phyloP scores from a whole-genome alignment of 2,888 invertebrate species.

The Cheilosia impressa region DNA sequence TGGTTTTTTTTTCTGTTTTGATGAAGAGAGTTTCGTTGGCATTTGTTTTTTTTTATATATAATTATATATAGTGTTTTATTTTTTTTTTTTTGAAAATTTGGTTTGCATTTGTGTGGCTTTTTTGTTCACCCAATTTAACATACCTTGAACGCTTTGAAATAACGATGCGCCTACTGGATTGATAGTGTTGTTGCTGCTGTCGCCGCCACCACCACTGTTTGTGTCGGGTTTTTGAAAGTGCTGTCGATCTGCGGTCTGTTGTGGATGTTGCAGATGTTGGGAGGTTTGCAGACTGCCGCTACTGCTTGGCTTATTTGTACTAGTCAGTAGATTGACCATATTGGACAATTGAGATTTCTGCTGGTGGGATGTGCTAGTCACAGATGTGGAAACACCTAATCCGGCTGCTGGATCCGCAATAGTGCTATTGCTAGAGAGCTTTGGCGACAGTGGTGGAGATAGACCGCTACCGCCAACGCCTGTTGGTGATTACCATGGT shows the following conservation, averaged over 20 bases:
- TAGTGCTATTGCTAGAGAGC: conserved; percentile 10
- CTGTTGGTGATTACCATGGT: conserved; percentile 51
- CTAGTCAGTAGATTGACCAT: conserved; percentile 22
- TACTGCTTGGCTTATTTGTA: conserved; percentile 21
- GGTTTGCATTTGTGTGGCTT: conserved; percentile 5
- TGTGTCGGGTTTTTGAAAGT: conserved; percentile 9
- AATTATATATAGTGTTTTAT: background rate
- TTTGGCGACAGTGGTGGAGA: conserved; percentile 73
- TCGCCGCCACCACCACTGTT: conserved; percentile 20
- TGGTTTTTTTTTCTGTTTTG: background rate
- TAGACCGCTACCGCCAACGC: conserved; percentile 43
- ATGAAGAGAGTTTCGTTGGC: conserved; percentile 3
- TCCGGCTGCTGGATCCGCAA: conserved; percentile 23
- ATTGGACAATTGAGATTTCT: conserved; percentile 11
- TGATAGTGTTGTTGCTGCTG: conserved; percentile 21
- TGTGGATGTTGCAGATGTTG: conserved; percentile 51
- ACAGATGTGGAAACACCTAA: conserved; percentile 11
- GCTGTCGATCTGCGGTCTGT: conserved; percentile 44
- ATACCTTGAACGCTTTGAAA: conserved; percentile 84
- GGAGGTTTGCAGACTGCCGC: conserved; percentile 14
- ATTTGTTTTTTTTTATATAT: background rate
- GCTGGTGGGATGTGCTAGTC: conserved; percentile 23
- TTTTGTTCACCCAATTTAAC: conserved; percentile 42
- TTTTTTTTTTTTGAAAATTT: conserved; percentile 18
- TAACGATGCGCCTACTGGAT: conserved; percentile 79